Base-by-base conservation (phyloP, 2,888 invertebrate genomes). In the Frankliniella intonsa region DNA sequence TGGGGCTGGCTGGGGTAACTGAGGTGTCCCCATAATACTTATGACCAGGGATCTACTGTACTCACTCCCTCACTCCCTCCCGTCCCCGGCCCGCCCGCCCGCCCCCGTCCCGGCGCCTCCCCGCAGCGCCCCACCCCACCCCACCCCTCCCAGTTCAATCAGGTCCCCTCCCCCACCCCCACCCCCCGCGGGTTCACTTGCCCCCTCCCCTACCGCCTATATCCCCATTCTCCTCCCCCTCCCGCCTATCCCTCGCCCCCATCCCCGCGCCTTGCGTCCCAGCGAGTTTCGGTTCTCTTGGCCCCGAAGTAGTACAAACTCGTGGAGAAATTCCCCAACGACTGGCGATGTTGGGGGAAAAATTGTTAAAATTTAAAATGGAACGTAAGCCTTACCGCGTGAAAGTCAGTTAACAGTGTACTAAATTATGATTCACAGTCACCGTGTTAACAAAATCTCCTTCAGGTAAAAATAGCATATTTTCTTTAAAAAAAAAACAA, bases 1-100 rank as follows among this genome's bases (percentile, higher is more conserved):
- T 8, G 55, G 62, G 19, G 17, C 69, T n/a, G 22, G 69, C 8
- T 19, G 69, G 69, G 25, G 25, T 25, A 22, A 76, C 69, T 25
- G 69, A 76, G 69, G 69, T 76, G 69, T 76, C 69, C 69, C 69
- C 69, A 76, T 76, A 76, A 76, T 76, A 76, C 69, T 76, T 76
- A 76, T 76, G 69, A 76, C 69, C 69, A 76, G 69, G 69, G 69
- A 76, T 76, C 69, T 76, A 76, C 69, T 76, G 69, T 76, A 76
- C 69, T 76, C 69, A 76, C 69, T 62, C 69, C 69, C 69, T 22
- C 69, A 8, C 69, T 22, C 17, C 62, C 14, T 5, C 62, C 17
- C 62, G 12, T 17, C 3, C 17, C 55, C 12, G 7, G 17, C 55
- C 17, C 62, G 12, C 3, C 62, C 62, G 12, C 62, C 0, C 62